Evolutionary conservation across 1,140 invertebrate genomes (phyloP), one percentile per base, ranked within the genome.

Genomic region (Drosophila repleta): DNA sequence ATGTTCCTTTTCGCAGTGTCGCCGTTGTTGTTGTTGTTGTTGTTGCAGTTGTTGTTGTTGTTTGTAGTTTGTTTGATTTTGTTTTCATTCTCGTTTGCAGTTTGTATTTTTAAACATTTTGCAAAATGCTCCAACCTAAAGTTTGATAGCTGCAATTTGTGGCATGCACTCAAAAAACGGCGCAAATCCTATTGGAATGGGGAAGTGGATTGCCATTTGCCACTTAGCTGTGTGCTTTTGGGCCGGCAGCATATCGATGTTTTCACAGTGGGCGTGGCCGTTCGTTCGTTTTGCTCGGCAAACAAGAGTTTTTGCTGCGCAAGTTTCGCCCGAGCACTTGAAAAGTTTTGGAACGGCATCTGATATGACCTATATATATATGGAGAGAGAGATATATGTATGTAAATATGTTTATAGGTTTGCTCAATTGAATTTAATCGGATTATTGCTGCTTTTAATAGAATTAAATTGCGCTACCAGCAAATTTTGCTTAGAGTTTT

Each of bases 51-150:
- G 68, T 46, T 56, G 45, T 53, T 64, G 46, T 41, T 70, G 41
- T 53, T 77, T 56, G 63, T 8, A 29, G 29, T 43, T 51, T 70
- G 57, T 56, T 79, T 79, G 37, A 53, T 60, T 74, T 73, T 64
- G 64, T 61, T 72, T 79, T 51, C 57, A 46, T 76, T 67, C 56
- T 58, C 62, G 71, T 26, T 79, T 58, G 67, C 72, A 74, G 65
- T 81, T 77, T 63, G 74, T 81, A 77, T 85, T 87, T 85, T 85
- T 71, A 82, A 88, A 88, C 78, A 87, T 82, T 80, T 75, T 69
- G 68, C 49, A 64, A 53, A 85, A 74, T 64, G 78, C 53, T 52
- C 37, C 51, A 43, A 64, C 49, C 49, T 26, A 61, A 75, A 75
- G 72, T 75, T 75, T 71, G 60, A 53, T 78, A 82, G 76, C 69